Evolutionary conservation across 2,797 vertebrate species (phyloP), one percentile per base, ranked within the genome.

Genomic region (Alosa sapidissima): DNA sequence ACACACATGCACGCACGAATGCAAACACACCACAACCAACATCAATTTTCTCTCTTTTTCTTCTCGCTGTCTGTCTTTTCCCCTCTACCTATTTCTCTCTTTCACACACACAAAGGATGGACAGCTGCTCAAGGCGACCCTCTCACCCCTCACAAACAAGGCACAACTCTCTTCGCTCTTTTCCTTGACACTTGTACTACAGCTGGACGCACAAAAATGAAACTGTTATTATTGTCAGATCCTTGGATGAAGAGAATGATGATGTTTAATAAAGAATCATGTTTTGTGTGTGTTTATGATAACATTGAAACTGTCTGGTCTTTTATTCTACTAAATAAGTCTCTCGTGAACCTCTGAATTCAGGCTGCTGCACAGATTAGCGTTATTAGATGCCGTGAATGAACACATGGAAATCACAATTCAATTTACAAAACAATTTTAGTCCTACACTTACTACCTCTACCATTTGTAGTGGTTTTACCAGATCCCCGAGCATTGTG

Each of bases 271-370:
- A 91, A 91, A 90, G 84, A 86, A 85, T 87, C 85, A 72, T 89
- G 88, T 88, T 90, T 86, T 88, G 88, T 91, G 85, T 85, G 85
- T 90, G 90, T 89, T 89, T 87, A 85, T 82, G 84, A 88, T 19
- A 75, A 49, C 65, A 13, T 41, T 55, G 3, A 48, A 8, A 49
- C 13, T 16, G 62, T 83, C 75, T 82, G 19, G 84, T 55, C 24
- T 65, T 14, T 58, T 24, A 52, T 78, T 45, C 28, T 28, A 65
- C n/a, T 65, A 28, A 65, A 65, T n/a, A 28, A 41, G 41, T 41
- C 60, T 65, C 10, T 6, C n/a, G 24, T 28, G n/a, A 65, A 65
- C 5, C 16, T 54, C 52, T 28, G 28, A 28, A 28, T 28, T 28
- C 28, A 28, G 28, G 28, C 28, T 28, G 28, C 28, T 28, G 28